A percentile compares a stretch with the other conserved stretches of the same genome.
Evolutionary conservation across 2,113 vertebrate species (phyloP).

Genomic region (Sciurus niger): DNA sequence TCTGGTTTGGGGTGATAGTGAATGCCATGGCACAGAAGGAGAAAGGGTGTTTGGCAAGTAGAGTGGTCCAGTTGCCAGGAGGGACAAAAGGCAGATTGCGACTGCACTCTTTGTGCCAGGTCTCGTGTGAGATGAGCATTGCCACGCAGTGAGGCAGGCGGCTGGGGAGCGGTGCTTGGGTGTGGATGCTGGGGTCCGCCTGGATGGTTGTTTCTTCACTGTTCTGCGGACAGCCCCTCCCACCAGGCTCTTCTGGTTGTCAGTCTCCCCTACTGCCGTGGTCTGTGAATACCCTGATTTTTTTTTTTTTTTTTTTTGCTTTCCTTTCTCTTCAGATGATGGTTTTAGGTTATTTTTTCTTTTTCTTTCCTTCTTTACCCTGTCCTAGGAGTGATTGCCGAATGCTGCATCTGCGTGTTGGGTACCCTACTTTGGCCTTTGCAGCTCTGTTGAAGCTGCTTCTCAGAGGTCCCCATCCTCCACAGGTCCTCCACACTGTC

Average conservation of each 20-base stretch:
- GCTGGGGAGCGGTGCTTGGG: not conserved
- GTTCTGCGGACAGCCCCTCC: not conserved
- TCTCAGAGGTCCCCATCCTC: not conserved
- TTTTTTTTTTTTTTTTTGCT: not conserved
- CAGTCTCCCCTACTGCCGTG: not conserved
- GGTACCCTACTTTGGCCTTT: not conserved
- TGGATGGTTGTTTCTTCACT: not conserved
- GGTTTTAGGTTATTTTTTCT: not conserved
- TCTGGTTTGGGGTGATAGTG: not conserved
- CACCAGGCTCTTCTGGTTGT: not conserved
- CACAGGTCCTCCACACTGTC: no score
- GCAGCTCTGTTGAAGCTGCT: accelerated
- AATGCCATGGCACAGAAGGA: not conserved
- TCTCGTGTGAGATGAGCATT: not conserved
- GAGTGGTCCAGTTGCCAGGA: not conserved
- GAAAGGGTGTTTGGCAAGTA: not conserved
- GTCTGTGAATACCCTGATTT: not conserved
- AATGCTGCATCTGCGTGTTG: not conserved
- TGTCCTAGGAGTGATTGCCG: not conserved
- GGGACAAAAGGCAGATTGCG: not conserved
- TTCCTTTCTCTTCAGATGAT: not conserved
- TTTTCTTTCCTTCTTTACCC: not conserved
- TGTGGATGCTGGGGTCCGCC: accelerated
- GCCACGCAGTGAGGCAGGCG: not conserved
- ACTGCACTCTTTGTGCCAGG: accelerated